These are phyloP conservation scores for Orycteropus afer DNA, from an alignment of 2,113 vertebrate species.

Conservation along the genomic window DNA sequence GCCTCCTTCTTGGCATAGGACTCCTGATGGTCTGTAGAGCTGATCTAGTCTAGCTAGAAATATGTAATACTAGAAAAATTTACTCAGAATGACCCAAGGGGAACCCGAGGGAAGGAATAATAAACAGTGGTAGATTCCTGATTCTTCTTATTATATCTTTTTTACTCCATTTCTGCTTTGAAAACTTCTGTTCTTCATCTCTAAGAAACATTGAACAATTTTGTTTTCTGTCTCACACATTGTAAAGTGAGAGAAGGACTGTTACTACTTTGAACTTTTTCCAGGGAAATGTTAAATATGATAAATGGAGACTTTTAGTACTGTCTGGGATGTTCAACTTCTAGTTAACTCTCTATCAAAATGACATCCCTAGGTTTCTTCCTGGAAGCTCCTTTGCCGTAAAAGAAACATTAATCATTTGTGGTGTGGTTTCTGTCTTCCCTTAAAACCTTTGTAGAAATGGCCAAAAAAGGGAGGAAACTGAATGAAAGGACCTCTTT, in stretches of 20 bases:
- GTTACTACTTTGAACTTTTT: conserved; percentile 21
- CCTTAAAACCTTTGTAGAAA: conserved; percentile 16
- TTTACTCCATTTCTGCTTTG: conserved; percentile 39
- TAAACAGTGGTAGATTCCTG: not conserved
- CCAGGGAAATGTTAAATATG: not conserved
- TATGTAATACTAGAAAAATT: not conserved
- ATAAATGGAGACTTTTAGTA: not conserved
- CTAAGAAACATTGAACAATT: conserved; percentile 1
- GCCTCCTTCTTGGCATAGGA: not conserved
- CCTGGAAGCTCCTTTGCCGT: not conserved
- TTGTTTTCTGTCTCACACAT: conserved; percentile 5
- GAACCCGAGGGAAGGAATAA: conserved; percentile 4
- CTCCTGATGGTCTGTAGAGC: not conserved
- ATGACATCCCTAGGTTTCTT: not conserved
- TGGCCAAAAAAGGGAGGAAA: not conserved
- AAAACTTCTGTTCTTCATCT: conserved; percentile 29
- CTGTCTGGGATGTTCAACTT: not conserved
- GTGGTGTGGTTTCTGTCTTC: conserved; percentile 20
- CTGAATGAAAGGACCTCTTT: conserved; percentile 12
- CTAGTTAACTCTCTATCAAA: not conserved
- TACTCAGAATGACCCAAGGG: not conserved
- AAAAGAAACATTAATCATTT: conserved; percentile 10
- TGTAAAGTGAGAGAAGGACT: conserved; percentile 18
- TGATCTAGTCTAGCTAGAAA: not conserved
- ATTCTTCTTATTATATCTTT: conserved; percentile 23